phyloP scores from a whole-genome alignment of 2,113 vertebrate species.

The Phylloscopus whistleri region DNA sequence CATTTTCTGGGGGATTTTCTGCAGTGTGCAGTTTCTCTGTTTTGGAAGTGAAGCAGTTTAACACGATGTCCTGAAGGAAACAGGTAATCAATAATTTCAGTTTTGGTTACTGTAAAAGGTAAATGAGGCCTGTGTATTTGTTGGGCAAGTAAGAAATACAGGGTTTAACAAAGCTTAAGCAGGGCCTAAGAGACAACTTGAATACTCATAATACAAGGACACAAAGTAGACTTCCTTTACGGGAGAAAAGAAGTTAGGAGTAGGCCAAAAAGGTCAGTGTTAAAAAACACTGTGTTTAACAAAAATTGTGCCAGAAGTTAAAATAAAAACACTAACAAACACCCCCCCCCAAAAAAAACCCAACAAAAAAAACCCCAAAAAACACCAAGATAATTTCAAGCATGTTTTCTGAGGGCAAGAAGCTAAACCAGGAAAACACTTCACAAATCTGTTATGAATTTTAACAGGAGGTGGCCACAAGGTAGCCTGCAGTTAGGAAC shows the following conservation, averaged over 20 bases:
- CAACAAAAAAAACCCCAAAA: not conserved
- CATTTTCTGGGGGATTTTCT: constrained; percentile 66
- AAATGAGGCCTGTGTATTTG: constrained; percentile 44
- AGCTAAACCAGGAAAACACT: not conserved
- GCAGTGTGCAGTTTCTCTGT: constrained; percentile 46
- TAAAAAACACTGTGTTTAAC: not conserved
- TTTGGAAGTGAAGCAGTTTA: constrained; percentile 60
- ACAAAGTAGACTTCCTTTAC: not conserved
- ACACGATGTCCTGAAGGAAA: constrained; percentile 40
- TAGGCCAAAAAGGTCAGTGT: not conserved
- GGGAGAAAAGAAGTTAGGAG: not conserved
- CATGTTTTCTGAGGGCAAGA: not conserved
- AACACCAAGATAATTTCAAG: not conserved
- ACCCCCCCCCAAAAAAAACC: not conserved
- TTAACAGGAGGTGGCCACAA: not conserved
- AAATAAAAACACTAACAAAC: not conserved
- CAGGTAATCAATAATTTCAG: constrained; percentile 69
- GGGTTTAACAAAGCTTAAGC: not conserved
- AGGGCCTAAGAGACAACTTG: not conserved
- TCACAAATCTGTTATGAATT: not conserved
- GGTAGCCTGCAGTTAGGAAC: not conserved
- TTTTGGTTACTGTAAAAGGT: constrained; percentile 63
- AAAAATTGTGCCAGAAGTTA: not conserved
- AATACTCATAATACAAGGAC: not conserved
- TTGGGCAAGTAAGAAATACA: constrained; percentile 2